These are phyloP conservation scores for Acanthopleura granulata DNA, from an alignment of 2,888 invertebrate genomes.

Conservation along the genomic window DNA sequence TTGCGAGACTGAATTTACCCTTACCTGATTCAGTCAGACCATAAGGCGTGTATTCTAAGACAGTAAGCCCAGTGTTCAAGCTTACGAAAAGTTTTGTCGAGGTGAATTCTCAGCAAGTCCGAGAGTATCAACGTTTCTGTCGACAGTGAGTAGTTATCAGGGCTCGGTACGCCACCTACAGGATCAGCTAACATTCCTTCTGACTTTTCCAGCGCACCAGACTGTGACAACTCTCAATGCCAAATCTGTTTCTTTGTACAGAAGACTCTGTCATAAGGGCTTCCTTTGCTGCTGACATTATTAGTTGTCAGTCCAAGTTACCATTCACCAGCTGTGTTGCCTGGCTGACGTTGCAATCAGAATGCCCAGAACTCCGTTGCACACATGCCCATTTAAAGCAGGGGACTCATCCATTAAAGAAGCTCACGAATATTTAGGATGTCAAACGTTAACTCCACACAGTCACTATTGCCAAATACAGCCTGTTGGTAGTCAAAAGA, in stretches of 20 bases:
- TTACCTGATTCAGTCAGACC: constrained; percentile 21
- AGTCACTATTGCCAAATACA: neutral
- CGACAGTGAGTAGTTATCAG: constrained; percentile 20
- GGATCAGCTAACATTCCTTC: constrained; percentile 17
- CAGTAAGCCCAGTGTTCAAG: constrained; percentile 22
- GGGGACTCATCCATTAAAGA: constrained; percentile 19
- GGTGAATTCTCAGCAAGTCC: constrained; percentile 25
- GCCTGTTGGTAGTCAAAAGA: neutral
- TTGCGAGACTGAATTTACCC: constrained; percentile 21
- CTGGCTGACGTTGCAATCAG: constrained; percentile 11
- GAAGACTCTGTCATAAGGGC: constrained; percentile 17
- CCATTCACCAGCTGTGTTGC: constrained; percentile 20
- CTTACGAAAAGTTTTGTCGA: constrained; percentile 12
- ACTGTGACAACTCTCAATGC: constrained; percentile 14
- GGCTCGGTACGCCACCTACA: constrained; percentile 19
- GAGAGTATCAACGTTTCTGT: constrained; percentile 14
- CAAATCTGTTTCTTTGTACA: constrained; percentile 20
- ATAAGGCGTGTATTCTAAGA: constrained; percentile 14
- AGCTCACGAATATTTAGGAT: neutral
- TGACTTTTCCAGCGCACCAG: constrained; percentile 22
- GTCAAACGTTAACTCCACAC: neutral
- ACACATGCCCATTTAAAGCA: constrained; percentile 15
- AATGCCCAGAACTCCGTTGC: constrained; percentile 14
- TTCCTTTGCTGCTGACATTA: neutral
- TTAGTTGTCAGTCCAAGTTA: neutral